Percentiles rank a stretch among this genome's conserved stretches.
Conservation (phyloP, 2,888 invertebrate species). For the Parapristionchus giblindavisi region DNA sequence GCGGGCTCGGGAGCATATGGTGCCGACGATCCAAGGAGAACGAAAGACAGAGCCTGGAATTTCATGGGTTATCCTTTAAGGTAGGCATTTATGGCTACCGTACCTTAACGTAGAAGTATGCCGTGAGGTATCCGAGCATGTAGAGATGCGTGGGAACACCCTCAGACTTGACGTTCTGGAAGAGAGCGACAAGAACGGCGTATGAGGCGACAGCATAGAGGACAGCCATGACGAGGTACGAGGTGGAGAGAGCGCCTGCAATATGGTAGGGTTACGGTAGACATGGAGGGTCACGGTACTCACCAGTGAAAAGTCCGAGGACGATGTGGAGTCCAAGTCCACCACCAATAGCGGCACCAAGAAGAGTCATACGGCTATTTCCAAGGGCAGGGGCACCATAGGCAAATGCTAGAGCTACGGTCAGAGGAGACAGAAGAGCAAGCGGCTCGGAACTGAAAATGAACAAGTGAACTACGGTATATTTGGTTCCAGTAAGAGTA, state of each 20-base stretch:
- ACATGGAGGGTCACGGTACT: no score
- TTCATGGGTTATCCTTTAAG: conserved; percentile 2
- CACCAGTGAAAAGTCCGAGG: conserved; percentile 27
- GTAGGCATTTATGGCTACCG: neutral
- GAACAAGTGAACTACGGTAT: no score
- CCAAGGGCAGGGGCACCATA: conserved; percentile 34
- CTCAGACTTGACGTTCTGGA: conserved; percentile 47
- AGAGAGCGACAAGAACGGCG: conserved; percentile 50
- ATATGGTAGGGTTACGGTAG: neutral
- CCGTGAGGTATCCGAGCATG: conserved; percentile 33
- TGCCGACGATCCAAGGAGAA: conserved; percentile 14
- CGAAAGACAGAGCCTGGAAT: conserved; percentile 27
- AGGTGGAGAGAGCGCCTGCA: conserved; percentile 46
- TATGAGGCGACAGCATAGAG: conserved; percentile 52
- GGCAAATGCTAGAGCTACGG: conserved; percentile 45
- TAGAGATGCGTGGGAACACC: conserved; percentile 24
- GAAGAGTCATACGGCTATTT: conserved; percentile 19
- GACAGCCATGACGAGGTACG: conserved; percentile 51
- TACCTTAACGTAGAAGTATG: conserved; percentile 36
- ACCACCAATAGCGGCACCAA: conserved; percentile 35
- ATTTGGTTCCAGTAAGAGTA: no score
- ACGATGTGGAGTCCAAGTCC: conserved; percentile 14
- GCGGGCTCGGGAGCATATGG: conserved; percentile 6
- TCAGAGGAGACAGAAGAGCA: no score
- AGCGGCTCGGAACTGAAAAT: no score